Conservation (phyloP, 1,140 invertebrate species). For the Drosophila kurseongensis region DNA sequence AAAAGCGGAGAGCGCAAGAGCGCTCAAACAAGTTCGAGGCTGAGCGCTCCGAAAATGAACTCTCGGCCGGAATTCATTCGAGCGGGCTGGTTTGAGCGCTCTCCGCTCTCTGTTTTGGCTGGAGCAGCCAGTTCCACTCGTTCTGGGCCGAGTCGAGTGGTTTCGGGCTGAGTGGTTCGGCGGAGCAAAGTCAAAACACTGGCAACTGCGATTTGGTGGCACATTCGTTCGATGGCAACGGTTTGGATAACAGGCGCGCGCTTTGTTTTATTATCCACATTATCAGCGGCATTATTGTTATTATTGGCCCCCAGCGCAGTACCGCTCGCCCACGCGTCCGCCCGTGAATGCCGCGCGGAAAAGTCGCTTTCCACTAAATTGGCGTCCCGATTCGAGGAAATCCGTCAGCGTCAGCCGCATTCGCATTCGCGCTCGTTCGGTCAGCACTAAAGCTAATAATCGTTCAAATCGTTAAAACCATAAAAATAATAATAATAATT, state of each 20-base stretch:
- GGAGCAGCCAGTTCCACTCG: slow-evolving; percentile 23
- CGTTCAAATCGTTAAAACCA: slow-evolving; percentile 47
- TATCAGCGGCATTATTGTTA: slow-evolving; percentile 84
- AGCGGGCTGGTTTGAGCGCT: slow-evolving; percentile 17
- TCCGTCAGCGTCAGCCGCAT: slow-evolving; percentile 27
- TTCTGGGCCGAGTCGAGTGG: slow-evolving; percentile 20
- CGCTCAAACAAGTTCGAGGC: slow-evolving; percentile 36
- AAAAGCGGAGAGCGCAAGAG: slow-evolving; percentile 13
- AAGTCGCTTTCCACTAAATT: slow-evolving; percentile 31
- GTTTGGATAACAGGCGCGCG: slow-evolving; percentile 85
- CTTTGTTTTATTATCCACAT: slow-evolving; percentile 84
- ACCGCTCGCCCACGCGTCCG: slow-evolving; percentile 51
- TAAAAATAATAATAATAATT: slow-evolving; percentile 59
- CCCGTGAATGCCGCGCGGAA: slow-evolving; percentile 47
- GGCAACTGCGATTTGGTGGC: slow-evolving; percentile 84
- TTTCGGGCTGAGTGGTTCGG: slow-evolving; percentile 9
- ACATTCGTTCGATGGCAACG: slow-evolving; percentile 84
- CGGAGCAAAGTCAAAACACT: slow-evolving; percentile 79
- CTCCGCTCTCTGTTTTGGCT: slow-evolving; percentile 70
- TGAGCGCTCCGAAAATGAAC: slow-evolving; percentile 36
- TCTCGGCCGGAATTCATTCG: slow-evolving; percentile 43
- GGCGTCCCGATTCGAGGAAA: slow-evolving; percentile 29
- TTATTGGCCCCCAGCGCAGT: slow-evolving; percentile 73
- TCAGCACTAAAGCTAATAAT: slow-evolving; percentile 52
- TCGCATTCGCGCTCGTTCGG: slow-evolving; percentile 59